Evolutionary conservation across 2,888 invertebrate genomes (phyloP).

Genomic region (Patella caerulea): DNA sequence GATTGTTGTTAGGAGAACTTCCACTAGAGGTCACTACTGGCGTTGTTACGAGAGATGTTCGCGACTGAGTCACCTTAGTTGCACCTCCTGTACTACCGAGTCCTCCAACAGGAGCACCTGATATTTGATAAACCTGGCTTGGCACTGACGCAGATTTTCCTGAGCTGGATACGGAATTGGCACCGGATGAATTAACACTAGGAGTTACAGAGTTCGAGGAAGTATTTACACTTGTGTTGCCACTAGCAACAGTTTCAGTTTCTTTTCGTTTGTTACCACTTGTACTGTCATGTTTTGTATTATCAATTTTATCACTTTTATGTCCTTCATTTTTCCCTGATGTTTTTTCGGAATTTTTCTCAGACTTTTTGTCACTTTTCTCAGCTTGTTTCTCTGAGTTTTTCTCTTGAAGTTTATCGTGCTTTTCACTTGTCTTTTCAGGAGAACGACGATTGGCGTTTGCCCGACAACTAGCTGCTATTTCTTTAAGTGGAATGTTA

Average conservation of each 20-base stretch:
- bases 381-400: not conserved
- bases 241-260: constrained; percentile 28
- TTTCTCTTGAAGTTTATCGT: not conserved
- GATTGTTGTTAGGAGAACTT: constrained; percentile 25
- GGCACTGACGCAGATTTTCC: constrained; percentile 29
- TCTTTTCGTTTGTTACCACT: constrained; percentile 31
- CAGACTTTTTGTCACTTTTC: constrained; percentile 15
- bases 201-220: constrained; percentile 15
- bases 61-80: constrained; percentile 28
- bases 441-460: not conserved
- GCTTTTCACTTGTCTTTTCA: constrained; percentile 10
- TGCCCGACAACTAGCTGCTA: constrained; percentile 26
- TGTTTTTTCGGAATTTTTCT: constrained; percentile 17
- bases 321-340: constrained; percentile 33
- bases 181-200: constrained; percentile 21
- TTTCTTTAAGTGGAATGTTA: constrained; percentile 44
- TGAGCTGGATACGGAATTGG: constrained; percentile 10
- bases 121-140: constrained; percentile 41
- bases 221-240: constrained; percentile 19
- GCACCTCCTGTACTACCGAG: constrained; percentile 40
- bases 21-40: constrained; percentile 35
- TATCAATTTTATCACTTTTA: constrained; percentile 25
- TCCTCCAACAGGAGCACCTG: constrained; percentile 45
- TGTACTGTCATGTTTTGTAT: constrained; percentile 14
- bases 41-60: constrained; percentile 31